Evolutionary conservation across 2,113 vertebrate genomes (phyloP).

Genomic region (Gallinago jamesoni): DNA sequence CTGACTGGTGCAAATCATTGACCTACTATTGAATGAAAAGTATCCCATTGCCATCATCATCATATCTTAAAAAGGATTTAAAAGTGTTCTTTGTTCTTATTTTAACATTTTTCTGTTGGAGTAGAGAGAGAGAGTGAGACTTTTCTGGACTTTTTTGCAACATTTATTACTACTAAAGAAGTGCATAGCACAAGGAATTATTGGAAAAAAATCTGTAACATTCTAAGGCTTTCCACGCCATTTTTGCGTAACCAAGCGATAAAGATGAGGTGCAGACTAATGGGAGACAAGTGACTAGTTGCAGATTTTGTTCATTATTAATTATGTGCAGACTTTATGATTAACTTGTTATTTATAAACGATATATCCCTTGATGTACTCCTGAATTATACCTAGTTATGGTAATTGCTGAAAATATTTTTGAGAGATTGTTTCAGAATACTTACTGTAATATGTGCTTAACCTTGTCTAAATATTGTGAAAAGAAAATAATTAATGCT

Average conservation of each 20-base stretch:
- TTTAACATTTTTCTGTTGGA: neutral
- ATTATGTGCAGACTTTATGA: neutral
- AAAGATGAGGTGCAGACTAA: neutral
- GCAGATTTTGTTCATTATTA: neutral
- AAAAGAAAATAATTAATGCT: neutral
- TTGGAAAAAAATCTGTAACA: neutral
- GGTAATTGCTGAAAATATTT: neutral
- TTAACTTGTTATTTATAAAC: neutral
- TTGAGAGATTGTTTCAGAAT: neutral
- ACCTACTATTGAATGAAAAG: neutral
- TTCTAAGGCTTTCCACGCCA: neutral
- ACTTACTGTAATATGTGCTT: neutral
- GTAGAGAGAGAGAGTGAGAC: neutral
- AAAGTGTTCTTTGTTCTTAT: neutral
- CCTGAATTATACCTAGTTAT: neutral
- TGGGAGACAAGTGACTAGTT: neutral
- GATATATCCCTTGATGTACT: neutral
- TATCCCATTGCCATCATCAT: neutral
- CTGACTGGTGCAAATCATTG: neutral
- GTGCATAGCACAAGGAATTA: neutral
- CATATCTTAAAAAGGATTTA: neutral
- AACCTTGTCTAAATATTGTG: neutral
- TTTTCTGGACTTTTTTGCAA: neutral
- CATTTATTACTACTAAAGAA: neutral
- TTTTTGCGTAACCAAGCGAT: neutral